A percentile compares a stretch with the other conserved stretches of the same genome.
Evolutionary conservation across 1,140 invertebrate species (phyloP).

Genomic region (Tetramorium parvispinum): DNA sequence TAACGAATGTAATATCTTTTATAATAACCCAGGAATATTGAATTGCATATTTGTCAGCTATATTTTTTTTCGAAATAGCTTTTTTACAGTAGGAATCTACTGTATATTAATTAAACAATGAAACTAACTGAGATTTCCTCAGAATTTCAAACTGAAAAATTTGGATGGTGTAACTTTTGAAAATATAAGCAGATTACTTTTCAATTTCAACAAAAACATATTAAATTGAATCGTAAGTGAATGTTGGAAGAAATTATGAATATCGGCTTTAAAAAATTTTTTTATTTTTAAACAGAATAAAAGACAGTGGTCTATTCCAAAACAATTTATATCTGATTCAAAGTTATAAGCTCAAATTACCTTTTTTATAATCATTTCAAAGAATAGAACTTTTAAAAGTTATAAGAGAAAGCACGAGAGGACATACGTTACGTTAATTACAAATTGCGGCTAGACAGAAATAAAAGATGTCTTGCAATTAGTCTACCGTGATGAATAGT

Average conservation of each 20-base stretch:
- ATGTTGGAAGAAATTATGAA: background rate
- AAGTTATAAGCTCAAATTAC: background rate
- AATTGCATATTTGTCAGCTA: background rate
- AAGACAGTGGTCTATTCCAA: background rate
- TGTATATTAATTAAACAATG: background rate
- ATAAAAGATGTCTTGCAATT: background rate
- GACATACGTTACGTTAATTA: background rate
- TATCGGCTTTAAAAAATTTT: background rate
- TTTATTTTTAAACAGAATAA: background rate
- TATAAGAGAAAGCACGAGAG: background rate
- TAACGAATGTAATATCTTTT: constrained; percentile 30
- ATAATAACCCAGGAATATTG: background rate
- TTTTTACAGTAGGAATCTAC: background rate
- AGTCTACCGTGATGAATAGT: background rate
- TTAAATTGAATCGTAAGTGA: background rate
- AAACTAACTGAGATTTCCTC: background rate
- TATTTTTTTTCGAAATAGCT: background rate
- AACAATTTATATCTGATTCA: background rate
- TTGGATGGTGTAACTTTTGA: background rate
- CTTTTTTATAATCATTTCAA: background rate
- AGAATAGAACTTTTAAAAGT: constrained; percentile 19
- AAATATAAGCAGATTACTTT: background rate
- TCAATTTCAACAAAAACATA: background rate
- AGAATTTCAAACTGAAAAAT: background rate
- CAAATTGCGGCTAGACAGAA: constrained; percentile 3